Evolutionary conservation across 1,140 invertebrate species (phyloP), one percentile per base, ranked within the genome.

Genomic region (Bombus cullumanus): DNA sequence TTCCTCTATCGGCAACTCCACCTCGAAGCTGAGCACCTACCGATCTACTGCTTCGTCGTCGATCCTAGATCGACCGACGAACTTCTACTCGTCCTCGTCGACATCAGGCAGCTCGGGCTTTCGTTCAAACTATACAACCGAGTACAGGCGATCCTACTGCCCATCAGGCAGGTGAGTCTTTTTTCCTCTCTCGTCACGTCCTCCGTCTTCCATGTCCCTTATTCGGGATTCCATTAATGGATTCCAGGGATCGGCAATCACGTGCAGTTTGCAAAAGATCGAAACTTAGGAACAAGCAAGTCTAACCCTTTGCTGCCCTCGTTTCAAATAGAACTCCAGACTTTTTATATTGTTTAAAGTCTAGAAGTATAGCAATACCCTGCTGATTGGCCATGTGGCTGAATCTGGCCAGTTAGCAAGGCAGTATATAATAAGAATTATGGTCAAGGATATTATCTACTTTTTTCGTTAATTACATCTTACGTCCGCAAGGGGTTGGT

Each of bases 1-100:
- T 66, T 86, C 88, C 72, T 83, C 89, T 10, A 89, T 88, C 81
- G 81, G 86, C 59, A 69, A 75, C 53, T 62, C 92, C 34, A 83
- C 86, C 13, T 89, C 91, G 25, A 93, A 92, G 85, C 90, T 88
- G 79, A 91, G 66, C 75, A 87, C 79, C 69, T 94, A 90, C 86
- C 86, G 92, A n/a, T 84, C 91, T 18, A 81, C 85, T 62, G 83
- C 86, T 41, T 41, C 87, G 4, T 76, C 88, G 15, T 91, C 90
- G 43, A 83, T 88, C 25, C 79, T 92, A 57, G 91, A 92, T 64
- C 88, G 90, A 3, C 83, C 86, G 15, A 86, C 83, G n/a, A 91
- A 88, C 81, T 92, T 87, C 75, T 92, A 89, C 79, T 74, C 91
- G 13, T 34, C 89, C 71, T 74, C 91, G 13, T 57, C 89, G 39